Base-by-base conservation (phyloP, 2,113 vertebrate species). In the Panthera tigris region DNA sequence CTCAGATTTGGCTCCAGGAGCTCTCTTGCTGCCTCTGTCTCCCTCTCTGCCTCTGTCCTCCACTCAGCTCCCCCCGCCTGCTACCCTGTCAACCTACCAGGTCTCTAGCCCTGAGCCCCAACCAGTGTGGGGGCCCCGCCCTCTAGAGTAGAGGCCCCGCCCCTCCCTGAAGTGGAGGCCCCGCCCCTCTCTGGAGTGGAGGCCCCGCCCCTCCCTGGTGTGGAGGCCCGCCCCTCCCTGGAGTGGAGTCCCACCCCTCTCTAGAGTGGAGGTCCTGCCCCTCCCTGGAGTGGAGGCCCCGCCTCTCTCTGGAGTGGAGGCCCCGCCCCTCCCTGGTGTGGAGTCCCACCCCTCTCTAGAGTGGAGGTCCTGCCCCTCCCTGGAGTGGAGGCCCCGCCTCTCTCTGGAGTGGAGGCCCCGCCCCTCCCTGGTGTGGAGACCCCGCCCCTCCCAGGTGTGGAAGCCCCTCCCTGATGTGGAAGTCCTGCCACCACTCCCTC, bases 41-140 rank as follows among this genome's bases (percentile, higher is more conserved):
- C 13, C 2, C 33, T 21, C 31, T 48, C 76, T 5, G 76, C 19
- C 52, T 55, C 41, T 50, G 50, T 57, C 57, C 25, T 66, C 89
- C 21, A 4, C 74, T 73, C 50, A 14, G n/a, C 5, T 69, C 8
- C 45, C 27, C 5, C 1, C 19, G 41, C 25, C 25, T 74, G 36
- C 57, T 65, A 14, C 6, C 33, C 41, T 36, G 0, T 8, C 31
- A 52, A 50, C 89, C 25, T 41, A 39, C 76, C 25, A 23, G 18
- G 27, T 55, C 16, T 66, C 63, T 48, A 23, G 7, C 25, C 12
- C 29, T 12, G 39, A 63, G 55, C 15, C 11, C 69, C 27, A 1
- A 0, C 50, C 33, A 4, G 1, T 6, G 73, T 13, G 15, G 25
- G 15, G 0, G 7, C 39, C 16, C 50, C 6, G 5, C 52, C 52